These are phyloP conservation scores for Parelbella ahira DNA, from an alignment of 2,888 invertebrate species.

Conservation along the genomic window DNA sequence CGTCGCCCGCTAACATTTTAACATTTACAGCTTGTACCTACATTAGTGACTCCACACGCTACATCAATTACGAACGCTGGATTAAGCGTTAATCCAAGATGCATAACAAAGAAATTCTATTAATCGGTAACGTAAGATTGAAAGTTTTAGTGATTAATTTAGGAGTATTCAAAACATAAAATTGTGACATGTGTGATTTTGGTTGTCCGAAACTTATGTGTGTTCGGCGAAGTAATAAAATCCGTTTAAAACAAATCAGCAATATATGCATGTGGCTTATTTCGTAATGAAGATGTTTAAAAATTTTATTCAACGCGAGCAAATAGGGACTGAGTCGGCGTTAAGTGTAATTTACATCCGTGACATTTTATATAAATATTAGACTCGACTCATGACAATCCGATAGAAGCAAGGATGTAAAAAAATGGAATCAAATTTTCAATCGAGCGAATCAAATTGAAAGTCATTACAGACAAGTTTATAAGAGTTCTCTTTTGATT, in stretches of 20 bases:
- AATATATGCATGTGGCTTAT: slow-evolving; percentile 1
- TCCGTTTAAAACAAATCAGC: background rate
- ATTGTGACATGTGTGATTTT: too few relatives aligned
- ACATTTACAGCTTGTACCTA: background rate
- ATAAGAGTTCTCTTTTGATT: slow-evolving; percentile 4
- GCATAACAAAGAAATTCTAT: too few relatives aligned
- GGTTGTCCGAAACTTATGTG: background rate
- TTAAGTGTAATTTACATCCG: too few relatives aligned
- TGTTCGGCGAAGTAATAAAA: slow-evolving; percentile 1
- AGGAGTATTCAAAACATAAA: too few relatives aligned
- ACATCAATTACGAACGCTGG: too few relatives aligned
- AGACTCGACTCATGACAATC: background rate
- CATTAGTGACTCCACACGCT: too few relatives aligned
- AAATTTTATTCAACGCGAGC: too few relatives aligned
- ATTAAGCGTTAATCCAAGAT: too few relatives aligned
- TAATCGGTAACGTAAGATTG: too few relatives aligned
- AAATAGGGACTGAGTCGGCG: too few relatives aligned
- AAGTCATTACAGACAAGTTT: slow-evolving; percentile 1
- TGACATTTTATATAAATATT: slow-evolving; percentile 23
- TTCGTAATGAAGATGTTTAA: slow-evolving; percentile 1
- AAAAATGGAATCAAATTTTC: slow-evolving; percentile 15
- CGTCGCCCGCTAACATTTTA: slow-evolving; percentile 16
- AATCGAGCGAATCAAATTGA: background rate
- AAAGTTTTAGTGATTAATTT: too few relatives aligned
- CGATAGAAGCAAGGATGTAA: slow-evolving; percentile 2